These are phyloP conservation scores for Myioborus melanocephalus DNA, from an alignment of 2,797 vertebrate genomes.

Conservation along the genomic window DNA sequence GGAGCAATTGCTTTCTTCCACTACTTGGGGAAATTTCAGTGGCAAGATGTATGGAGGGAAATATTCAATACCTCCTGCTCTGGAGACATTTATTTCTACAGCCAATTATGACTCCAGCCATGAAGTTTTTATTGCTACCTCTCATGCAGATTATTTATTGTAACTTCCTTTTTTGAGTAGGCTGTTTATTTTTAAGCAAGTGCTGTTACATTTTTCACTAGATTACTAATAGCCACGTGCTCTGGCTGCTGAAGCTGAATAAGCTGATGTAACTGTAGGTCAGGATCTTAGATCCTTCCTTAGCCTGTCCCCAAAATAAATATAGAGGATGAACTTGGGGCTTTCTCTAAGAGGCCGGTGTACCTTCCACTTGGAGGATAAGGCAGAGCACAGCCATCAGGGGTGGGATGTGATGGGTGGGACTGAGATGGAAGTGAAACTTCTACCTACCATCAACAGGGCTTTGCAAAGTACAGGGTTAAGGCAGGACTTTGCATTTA, in stretches of 20 bases:
- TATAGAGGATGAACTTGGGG: background rate
- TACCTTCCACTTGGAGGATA: background rate
- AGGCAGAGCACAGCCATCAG: background rate
- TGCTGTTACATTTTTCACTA: conserved; percentile 67
- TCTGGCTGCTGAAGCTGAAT: conserved; percentile 66
- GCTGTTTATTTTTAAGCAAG: conserved; percentile 69
- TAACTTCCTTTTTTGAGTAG: conserved; percentile 68
- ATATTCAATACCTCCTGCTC: background rate
- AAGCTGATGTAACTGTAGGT: conserved; percentile 65
- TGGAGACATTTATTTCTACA: background rate
- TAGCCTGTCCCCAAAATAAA: conserved; percentile 18
- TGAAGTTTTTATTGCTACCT: conserved; percentile 39
- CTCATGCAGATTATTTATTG: conserved; percentile 56
- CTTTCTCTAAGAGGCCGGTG: background rate
- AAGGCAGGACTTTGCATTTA: background rate
- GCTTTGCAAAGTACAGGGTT: background rate
- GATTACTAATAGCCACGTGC: conserved; percentile 71
- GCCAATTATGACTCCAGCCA: background rate
- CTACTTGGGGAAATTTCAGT: background rate
- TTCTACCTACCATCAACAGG: background rate
- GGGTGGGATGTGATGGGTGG: background rate
- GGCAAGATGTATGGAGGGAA: background rate
- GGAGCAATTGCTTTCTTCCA: background rate
- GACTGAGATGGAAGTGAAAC: background rate
- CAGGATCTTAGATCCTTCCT: conserved; percentile 45